A percentile compares a stretch with the other conserved stretches of the same genome.
Conservation (phyloP, 2,888 invertebrate genomes). For the Azorinus chamasolen region DNA sequence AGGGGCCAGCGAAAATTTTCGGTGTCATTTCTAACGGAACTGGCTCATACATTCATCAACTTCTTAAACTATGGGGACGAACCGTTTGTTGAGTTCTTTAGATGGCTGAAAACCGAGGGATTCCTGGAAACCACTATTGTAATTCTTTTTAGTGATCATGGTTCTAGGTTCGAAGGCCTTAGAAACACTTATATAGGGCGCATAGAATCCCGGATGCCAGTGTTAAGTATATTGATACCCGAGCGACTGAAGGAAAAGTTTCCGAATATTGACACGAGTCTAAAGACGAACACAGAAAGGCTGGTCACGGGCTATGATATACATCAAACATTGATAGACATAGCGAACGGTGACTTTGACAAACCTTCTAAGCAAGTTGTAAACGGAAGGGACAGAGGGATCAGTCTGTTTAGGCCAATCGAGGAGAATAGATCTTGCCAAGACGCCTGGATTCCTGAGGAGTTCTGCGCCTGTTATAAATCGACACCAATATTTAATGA, state of each 20-base stretch:
- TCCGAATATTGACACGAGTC: conserved; percentile 89
- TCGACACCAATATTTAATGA: conserved; percentile 7
- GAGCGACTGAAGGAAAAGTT: conserved; percentile 90
- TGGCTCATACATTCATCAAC: conserved; percentile 95
- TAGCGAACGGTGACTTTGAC: conserved; percentile 84
- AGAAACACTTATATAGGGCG: conserved; percentile 91
- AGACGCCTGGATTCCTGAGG: conserved; percentile 92
- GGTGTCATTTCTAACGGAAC: conserved; percentile 93
- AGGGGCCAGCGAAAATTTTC: conserved; percentile 90
- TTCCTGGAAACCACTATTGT: conserved; percentile 76
- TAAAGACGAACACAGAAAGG: conserved; percentile 89
- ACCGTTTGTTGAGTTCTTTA: conserved; percentile 89
- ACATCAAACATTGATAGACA: conserved; percentile 92
- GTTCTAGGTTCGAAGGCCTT: conserved; percentile 94
- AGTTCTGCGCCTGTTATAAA: conserved; percentile 84
- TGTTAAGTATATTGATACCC: conserved; percentile 92
- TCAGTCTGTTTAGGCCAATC: conserved; percentile 92
- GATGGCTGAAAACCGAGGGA: conserved; percentile 84
- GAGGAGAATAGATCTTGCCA: conserved; percentile 91
- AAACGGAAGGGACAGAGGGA: conserved; percentile 56
- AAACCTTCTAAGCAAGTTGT: conserved; percentile 20
- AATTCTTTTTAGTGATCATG: conserved; percentile 93
- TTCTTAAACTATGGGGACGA: conserved; percentile 92
- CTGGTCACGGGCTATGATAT: conserved; percentile 94
- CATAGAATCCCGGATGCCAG: conserved; percentile 95